Conservation (phyloP, 2,797 vertebrate genomes). For the Saxicola maurus region DNA sequence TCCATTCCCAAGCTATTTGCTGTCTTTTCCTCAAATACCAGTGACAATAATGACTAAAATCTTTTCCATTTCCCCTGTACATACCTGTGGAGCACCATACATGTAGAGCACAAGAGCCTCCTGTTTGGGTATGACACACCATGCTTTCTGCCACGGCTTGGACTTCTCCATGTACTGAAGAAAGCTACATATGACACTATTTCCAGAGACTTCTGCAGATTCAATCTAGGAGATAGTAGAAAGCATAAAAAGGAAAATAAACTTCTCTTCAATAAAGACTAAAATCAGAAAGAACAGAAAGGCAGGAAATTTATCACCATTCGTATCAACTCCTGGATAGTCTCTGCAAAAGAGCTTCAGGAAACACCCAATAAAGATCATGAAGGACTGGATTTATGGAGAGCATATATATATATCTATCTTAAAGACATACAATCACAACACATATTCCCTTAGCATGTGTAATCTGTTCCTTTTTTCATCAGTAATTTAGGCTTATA, state of each 20-base stretch:
- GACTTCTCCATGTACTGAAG: constrained; percentile 95
- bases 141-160: constrained; percentile 94
- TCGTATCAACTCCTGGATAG: not conserved
- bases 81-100: constrained; percentile 94
- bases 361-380: not conserved
- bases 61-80: not conserved
- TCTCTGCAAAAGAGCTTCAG: not conserved
- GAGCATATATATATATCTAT: not conserved
- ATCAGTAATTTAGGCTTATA: not conserved
- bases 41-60: not conserved
- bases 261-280: not conserved
- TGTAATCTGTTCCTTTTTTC: not conserved
- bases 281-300: not conserved
- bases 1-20: not conserved
- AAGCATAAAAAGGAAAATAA: not conserved
- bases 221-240: constrained; percentile 79
- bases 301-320: not conserved
- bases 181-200: constrained; percentile 92
- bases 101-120: constrained; percentile 93
- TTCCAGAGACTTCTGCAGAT: constrained; percentile 91
- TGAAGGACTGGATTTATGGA: not conserved
- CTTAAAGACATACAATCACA: not conserved
- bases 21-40: not conserved
- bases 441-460: not conserved
- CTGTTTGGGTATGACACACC: constrained; percentile 95